Conservation (phyloP, 2,888 invertebrate genomes). For the Aphodius granarius region DNA sequence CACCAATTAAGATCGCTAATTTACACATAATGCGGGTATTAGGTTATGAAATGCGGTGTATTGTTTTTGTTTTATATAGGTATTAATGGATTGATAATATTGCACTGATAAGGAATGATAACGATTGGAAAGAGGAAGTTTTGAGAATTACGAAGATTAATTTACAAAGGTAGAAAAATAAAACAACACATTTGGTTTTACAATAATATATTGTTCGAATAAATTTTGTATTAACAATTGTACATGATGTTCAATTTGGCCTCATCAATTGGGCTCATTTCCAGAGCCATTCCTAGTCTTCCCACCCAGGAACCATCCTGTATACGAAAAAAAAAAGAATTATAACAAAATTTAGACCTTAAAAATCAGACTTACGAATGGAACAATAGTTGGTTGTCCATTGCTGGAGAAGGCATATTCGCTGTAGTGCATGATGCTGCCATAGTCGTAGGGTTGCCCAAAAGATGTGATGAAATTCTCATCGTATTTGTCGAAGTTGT, state of each 20-base stretch:
- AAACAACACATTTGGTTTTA: background rate
- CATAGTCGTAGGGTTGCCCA: constrained; percentile 69
- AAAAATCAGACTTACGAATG: constrained; percentile 52
- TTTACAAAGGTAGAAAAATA: background rate
- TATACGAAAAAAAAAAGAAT: background rate
- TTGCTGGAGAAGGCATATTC: constrained; percentile 69
- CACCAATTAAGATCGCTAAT: background rate
- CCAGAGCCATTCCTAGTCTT: background rate
- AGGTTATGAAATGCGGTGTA: background rate
- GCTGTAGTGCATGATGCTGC: constrained; percentile 75
- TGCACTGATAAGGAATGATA: too few relatives aligned
- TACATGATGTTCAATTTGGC: constrained; percentile 13
- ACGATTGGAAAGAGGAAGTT: too few relatives aligned
- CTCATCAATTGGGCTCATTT: constrained; percentile 8
- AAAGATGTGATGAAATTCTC: constrained; percentile 66
- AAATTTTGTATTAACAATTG: background rate
- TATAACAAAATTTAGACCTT: constrained; percentile 59
- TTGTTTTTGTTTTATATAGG: too few relatives aligned
- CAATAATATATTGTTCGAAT: background rate
- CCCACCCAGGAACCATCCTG: background rate
- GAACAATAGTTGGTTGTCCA: constrained; percentile 63
- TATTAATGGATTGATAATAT: too few relatives aligned
- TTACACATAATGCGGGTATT: background rate
- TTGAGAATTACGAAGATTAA: too few relatives aligned
- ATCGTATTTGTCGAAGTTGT: constrained; percentile 69